Evolutionary conservation across 2,797 vertebrate genomes (phyloP).

Genomic region (Erithacus rubecula): DNA sequence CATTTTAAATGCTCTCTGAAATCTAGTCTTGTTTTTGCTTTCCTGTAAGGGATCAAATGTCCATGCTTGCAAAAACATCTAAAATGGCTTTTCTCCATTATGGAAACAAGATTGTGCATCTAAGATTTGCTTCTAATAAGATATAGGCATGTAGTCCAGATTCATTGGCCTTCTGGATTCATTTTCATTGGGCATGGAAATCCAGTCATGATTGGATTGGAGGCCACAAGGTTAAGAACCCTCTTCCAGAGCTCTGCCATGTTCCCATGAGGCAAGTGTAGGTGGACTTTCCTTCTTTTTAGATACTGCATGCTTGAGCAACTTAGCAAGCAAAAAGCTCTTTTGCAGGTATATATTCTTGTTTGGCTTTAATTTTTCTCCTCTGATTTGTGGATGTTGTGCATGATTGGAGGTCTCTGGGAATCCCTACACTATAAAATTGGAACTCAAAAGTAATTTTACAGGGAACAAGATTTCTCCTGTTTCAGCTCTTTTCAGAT

Average conservation of each 20-base stretch:
- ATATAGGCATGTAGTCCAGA: neutral
- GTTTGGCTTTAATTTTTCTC: conserved; percentile 37
- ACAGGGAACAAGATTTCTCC: neutral
- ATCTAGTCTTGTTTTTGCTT: neutral
- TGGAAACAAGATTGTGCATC: neutral
- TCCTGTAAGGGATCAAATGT: neutral
- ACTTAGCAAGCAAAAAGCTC: conserved; percentile 6
- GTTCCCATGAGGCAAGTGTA: neutral
- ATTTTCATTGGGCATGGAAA: conserved; percentile 4
- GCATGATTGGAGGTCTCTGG: conserved; percentile 28
- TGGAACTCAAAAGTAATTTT: conserved; percentile 6
- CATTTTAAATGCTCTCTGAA: conserved; percentile 5
- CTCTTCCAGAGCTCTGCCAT: neutral
- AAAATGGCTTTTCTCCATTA: neutral
- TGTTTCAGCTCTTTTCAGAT: neutral
- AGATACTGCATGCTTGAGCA: conserved; percentile 35
- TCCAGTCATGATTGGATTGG: neutral
- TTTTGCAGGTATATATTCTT: conserved; percentile 31
- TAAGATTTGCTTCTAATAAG: conserved; percentile 4
- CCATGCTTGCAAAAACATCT: neutral
- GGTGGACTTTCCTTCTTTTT: conserved; percentile 7
- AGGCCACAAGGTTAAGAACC: neutral
- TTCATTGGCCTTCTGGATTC: neutral
- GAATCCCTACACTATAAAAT: neutral
- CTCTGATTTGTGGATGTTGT: conserved; percentile 29